Evolutionary conservation across 2,113 vertebrate genomes (phyloP).

Genomic region (Neodon shergylaensis): DNA sequence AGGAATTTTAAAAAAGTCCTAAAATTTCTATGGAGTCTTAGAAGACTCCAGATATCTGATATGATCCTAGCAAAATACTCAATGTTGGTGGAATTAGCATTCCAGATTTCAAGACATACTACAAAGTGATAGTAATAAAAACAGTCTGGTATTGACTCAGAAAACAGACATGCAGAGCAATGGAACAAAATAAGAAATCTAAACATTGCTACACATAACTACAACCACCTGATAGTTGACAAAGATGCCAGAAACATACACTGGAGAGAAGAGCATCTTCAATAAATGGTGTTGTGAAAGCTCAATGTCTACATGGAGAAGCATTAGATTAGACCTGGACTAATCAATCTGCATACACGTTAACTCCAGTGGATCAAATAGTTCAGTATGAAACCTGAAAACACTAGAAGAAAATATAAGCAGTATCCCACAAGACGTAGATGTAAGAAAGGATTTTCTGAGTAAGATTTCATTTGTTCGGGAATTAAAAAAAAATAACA

Average conservation of each 20-base stretch:
- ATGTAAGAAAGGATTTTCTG: background rate
- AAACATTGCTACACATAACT: background rate
- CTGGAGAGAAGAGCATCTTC: background rate
- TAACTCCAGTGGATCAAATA: background rate
- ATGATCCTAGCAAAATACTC: background rate
- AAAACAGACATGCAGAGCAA: background rate
- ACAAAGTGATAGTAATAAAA: background rate
- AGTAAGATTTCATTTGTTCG: background rate
- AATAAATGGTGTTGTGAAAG: background rate
- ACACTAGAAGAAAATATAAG: background rate
- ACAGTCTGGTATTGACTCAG: background rate
- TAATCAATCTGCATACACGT: background rate
- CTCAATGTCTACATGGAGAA: background rate
- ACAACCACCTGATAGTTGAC: background rate
- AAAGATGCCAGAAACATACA: background rate
- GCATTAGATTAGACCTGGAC: background rate
- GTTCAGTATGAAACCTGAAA: background rate
- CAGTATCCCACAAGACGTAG: background rate
- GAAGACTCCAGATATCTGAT: background rate
- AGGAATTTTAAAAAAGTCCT: background rate
- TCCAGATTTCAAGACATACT: background rate
- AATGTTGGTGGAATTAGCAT: background rate
- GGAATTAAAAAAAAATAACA: background rate
- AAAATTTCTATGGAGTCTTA: background rate
- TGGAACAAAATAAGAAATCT: background rate